These are phyloP conservation scores for Drosophila persimilis DNA, from an alignment of 1,140 invertebrate species.

Conservation along the genomic window DNA sequence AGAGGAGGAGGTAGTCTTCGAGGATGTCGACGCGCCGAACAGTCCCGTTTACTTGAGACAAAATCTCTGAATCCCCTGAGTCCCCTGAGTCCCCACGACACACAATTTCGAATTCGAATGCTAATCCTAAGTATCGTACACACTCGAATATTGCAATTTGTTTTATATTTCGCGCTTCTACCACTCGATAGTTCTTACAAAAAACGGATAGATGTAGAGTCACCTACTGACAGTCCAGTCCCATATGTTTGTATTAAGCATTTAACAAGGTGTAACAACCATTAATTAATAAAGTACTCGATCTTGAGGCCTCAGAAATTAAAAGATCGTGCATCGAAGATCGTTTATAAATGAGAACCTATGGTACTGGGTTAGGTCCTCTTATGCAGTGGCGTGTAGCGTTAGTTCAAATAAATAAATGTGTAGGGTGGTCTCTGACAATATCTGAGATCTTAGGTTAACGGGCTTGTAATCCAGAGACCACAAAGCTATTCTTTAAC, in stretches of 20 bases:
- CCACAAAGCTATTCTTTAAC: too few relatives aligned
- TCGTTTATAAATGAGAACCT: too few relatives aligned
- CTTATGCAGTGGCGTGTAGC: too few relatives aligned
- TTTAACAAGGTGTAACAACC: constrained; percentile 20
- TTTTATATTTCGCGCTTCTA: constrained; percentile 50
- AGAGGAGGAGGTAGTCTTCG: constrained; percentile 73
- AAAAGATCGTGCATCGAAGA: too few relatives aligned
- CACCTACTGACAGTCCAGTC: constrained; percentile 3
- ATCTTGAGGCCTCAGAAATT: too few relatives aligned
- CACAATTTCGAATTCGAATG: not conserved
- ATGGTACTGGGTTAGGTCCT: too few relatives aligned
- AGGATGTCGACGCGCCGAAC: constrained; percentile 71
- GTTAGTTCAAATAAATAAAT: too few relatives aligned
- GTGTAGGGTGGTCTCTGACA: too few relatives aligned
- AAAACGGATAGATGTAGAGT: constrained; percentile 31
- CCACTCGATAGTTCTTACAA: constrained; percentile 37
- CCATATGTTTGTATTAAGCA: constrained; percentile 32
- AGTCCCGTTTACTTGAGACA: constrained; percentile 59
- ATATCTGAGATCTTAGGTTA: too few relatives aligned
- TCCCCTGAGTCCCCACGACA: not conserved
- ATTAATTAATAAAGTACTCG: constrained; percentile 27
- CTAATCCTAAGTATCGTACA: not conserved
- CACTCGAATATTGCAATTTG: constrained; percentile 24
- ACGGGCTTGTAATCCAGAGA: too few relatives aligned
- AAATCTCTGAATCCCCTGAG: constrained; percentile 49